Evolutionary conservation across 2,797 vertebrate genomes (phyloP), one percentile per base, ranked within the genome.

Genomic region (Sebastes wilsoni): DNA sequence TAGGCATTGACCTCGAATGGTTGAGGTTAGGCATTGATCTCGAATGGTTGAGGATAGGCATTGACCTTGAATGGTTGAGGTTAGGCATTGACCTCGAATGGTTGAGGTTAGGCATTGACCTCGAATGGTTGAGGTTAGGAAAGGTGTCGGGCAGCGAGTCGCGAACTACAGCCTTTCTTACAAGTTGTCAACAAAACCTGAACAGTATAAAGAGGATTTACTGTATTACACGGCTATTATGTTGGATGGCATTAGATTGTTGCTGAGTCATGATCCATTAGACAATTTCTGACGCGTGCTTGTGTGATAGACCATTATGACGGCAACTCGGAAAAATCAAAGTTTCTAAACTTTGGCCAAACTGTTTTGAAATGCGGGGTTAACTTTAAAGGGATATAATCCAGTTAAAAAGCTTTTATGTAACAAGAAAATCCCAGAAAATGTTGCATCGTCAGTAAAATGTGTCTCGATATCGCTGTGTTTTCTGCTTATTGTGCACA

Each of bases 401-500:
- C 25, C 58, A 62, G 18, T 69, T 64, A 38, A 73, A 72, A 78
- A 52, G 60, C 60, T 66, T 54, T 55, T 25, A 38, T 18, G 2
- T 16, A n/a, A 49, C 23, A n/a, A 30, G 10, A 58, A 54, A 58
- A 64, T 34, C 42, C 22, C 14, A n/a, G 14, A 61, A 61, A 27
- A 54, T 75, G 27, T 58, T 77, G 23, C 34, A 6, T 16, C 1
- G 1, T 75, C 52, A 46, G 65, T 68, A 16, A 23, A 52, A 52
- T 61, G 1, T 67, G 9, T 14, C 74, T 77, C 58, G 4, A 58
- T 28, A 42, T 14, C 18, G 4, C 66, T 30, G 23, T 4, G 8
- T 83, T 73, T 82, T 75, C 16, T 74, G 69, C 27, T 62, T 27
- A 7, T 32, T 52, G 42, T 67, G 28, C 73, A 83, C 32, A 25